Evolutionary conservation across 2,113 vertebrate species (phyloP), one percentile per base, ranked within the genome.

Genomic region (Corythornis vintsioides): DNA sequence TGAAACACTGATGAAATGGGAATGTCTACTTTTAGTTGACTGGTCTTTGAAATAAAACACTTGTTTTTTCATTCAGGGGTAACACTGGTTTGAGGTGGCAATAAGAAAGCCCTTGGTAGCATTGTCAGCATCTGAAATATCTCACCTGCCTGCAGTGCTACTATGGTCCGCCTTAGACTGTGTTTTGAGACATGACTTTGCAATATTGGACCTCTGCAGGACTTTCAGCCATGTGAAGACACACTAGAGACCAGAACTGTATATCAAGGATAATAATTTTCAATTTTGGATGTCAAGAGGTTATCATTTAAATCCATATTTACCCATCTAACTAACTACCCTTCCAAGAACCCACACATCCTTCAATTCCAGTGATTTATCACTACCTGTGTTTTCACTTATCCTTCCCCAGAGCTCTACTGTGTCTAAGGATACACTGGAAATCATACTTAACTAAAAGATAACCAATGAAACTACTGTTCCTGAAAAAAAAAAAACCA

Each of bases 1-100:
- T 92, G 65, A 86, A 94, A 53, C 73, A 48, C 28, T 66, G 93
- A 56, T 81, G 42, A 82, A 70, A 93, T 70, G 52, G 72, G 67
- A 94, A 66, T 14, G 33, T 83, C 28, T 70, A 43, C 79, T 83
- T 81, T 66, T 73, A 50, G 33, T 77, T 86, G 79, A 66, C 25
- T 70, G 40, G 42, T 52, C 71, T 89, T 56, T 74, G 67, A 71
- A 93, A 72, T 66, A 59, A 52, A 19, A 66, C 18, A 14, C 48
- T 86, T 83, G 11, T 7, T 77, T 93, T 88, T 91, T 52, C 38
- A 15, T 83, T 88, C 40, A 42, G 25, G 29, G 43, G 6, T 71
- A 48, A 40, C 9, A 19, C 43, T 52, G 35, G 57, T 86, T 69
- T 59, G n/a, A 77, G 40, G 57, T 48, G 31, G 43, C 52, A 55